These are phyloP conservation scores for Tangara arthus DNA, from an alignment of 2,797 vertebrate genomes.

Conservation along the genomic window DNA sequence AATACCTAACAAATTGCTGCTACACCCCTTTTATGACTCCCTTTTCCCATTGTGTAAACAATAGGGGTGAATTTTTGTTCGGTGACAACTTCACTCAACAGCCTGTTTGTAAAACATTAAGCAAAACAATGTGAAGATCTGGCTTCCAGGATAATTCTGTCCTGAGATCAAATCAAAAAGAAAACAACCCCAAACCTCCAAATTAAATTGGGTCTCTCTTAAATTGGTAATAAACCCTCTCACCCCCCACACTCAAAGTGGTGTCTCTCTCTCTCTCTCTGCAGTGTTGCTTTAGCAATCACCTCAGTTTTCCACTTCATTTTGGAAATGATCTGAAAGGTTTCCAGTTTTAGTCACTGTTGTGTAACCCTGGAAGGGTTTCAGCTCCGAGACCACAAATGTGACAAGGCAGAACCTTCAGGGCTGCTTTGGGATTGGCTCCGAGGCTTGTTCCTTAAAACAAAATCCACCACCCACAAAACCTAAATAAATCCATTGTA, in stretches of 20 bases:
- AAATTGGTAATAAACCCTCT: not conserved
- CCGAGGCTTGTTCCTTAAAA: not conserved
- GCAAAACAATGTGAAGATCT: conserved; percentile 45
- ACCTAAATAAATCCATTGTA: not conserved
- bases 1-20: not conserved
- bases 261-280: not conserved
- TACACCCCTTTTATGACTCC: conserved; percentile 4
- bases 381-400: conserved; percentile 39
- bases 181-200: conserved; percentile 1
- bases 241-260: not conserved
- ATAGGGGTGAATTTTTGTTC: conserved; percentile 42
- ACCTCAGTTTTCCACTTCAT: conserved; percentile 14
- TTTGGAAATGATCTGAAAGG: conserved; percentile 24
- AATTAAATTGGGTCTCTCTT: not conserved
- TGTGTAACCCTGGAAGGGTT: conserved; percentile 56
- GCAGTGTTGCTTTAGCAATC: not conserved
- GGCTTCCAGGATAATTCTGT: conserved; percentile 6
- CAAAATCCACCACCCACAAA: not conserved
- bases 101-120: conserved; percentile 43
- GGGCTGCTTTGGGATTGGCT: not conserved
- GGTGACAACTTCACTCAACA: conserved; percentile 56
- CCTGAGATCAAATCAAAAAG: conserved; percentile 29
- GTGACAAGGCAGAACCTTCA: conserved; percentile 39
- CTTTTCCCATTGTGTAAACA: conserved; percentile 40
- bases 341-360: conserved; percentile 37